These are phyloP conservation scores for Urophycis tenuis DNA, from an alignment of 2,797 vertebrate genomes.

Conservation along the genomic window DNA sequence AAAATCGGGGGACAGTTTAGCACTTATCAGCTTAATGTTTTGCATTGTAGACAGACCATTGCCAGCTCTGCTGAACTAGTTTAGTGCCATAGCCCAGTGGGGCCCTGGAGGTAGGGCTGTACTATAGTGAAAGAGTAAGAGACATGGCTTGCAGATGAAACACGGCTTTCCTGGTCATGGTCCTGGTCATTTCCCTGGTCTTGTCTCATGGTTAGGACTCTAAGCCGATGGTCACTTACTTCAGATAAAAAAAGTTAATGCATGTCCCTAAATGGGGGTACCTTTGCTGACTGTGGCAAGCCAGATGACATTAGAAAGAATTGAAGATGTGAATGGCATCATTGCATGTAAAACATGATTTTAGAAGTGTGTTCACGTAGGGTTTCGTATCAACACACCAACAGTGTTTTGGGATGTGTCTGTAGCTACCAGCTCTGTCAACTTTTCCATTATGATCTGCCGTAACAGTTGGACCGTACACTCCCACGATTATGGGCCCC, in stretches of 20 bases:
- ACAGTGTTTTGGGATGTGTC: neutral
- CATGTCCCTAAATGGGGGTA: neutral
- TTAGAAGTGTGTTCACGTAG: neutral
- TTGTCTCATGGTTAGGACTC: neutral
- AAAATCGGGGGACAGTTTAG: neutral
- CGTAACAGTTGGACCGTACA: conserved; percentile 57
- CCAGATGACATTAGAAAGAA: neutral
- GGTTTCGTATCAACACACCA: neutral
- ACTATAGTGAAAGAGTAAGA: neutral
- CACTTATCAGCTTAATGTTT: neutral
- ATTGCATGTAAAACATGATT: neutral
- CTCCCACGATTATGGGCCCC: conserved; percentile 39
- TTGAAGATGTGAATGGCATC: neutral
- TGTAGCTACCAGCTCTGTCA: neutral
- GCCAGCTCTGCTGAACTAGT: neutral
- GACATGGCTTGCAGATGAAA: neutral
- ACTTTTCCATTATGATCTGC: neutral
- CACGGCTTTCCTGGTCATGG: neutral
- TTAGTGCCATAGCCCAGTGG: neutral
- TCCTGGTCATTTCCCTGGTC: too few relatives aligned
- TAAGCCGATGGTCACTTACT: neutral
- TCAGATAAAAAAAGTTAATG: neutral
- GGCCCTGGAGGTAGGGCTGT: neutral
- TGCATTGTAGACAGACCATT: neutral
- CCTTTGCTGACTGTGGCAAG: neutral